Evolutionary conservation across 2,888 invertebrate species (phyloP).

Genomic region (Stictocephala bisonia): DNA sequence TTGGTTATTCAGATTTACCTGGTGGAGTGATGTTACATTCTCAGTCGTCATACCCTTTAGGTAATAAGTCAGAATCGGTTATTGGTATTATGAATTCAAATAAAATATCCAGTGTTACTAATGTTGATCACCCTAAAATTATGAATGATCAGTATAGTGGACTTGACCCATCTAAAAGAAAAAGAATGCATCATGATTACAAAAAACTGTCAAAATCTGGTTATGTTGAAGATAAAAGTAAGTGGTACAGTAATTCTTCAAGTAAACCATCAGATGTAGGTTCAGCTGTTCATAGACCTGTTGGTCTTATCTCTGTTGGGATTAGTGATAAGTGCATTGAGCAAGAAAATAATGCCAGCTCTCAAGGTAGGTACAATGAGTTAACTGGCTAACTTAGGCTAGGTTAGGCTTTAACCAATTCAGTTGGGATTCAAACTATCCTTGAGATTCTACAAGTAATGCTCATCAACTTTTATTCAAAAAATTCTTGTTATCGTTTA

Average conservation of each 20-base stretch:
- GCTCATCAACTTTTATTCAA: no score
- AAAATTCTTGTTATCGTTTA: no score
- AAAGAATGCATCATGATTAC: slow-evolving; percentile 44
- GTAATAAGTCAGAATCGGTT: background rate
- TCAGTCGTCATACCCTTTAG: slow-evolving; percentile 18
- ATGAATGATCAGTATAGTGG: background rate
- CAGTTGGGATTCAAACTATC: no score
- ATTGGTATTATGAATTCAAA: no score
- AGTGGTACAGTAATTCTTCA: slow-evolving; percentile 27
- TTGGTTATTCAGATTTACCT: slow-evolving; percentile 46
- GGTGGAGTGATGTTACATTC: slow-evolving; percentile 26
- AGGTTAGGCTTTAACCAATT: no score
- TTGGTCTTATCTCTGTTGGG: background rate
- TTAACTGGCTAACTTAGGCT: no score
- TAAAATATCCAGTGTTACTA: no score
- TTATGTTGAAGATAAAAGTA: slow-evolving; percentile 39
- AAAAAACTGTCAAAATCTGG: slow-evolving; percentile 44
- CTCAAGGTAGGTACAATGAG: slow-evolving; percentile 28
- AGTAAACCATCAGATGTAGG: slow-evolving; percentile 1
- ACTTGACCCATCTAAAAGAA: slow-evolving; percentile 35
- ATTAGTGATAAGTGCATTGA: background rate
- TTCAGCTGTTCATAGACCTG: background rate
- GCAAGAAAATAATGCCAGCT: background rate
- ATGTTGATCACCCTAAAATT: background rate
- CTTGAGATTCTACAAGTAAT: no score